phyloP scores from a whole-genome alignment of 1,140 invertebrate species.

The Drosophila arizonae region DNA sequence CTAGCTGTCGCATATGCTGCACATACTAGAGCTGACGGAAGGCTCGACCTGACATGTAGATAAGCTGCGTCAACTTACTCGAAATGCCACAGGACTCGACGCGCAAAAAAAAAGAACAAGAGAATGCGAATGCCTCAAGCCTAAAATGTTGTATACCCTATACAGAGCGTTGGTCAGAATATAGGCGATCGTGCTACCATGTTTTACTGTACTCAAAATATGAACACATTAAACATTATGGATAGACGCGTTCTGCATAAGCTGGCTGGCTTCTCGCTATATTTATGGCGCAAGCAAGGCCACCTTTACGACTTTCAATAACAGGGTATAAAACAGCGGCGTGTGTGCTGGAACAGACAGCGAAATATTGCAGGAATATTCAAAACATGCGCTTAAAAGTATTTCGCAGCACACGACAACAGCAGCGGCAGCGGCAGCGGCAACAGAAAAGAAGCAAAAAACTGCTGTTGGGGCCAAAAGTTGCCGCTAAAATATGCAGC shows the following conservation, averaged over 20 bases:
- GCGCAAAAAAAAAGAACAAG: neutral
- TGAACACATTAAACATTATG: no score
- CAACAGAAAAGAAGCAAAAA: constrained; percentile 3
- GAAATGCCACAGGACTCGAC: constrained; percentile 26
- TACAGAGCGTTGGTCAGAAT: neutral
- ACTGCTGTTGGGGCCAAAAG: constrained; percentile 27
- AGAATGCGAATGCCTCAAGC: neutral
- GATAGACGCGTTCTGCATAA: no score
- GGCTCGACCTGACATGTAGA: constrained; percentile 56
- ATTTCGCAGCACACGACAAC: constrained; percentile 63
- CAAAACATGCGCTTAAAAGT: constrained; percentile 78
- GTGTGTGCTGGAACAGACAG: constrained; percentile 37
- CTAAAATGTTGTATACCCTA: neutral
- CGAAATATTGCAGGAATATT: constrained; percentile 75
- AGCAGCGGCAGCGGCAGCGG: constrained; percentile 18
- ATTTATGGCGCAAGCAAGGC: neutral
- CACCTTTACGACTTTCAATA: neutral
- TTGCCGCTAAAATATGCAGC: constrained; percentile 67
- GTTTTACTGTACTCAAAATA: no score
- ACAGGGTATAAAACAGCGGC: constrained; percentile 20
- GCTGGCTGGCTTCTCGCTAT: neutral
- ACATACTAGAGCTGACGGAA: constrained; percentile 31
- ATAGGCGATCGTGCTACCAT: no score
- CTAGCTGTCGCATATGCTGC: constrained; percentile 1
- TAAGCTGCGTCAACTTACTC: constrained; percentile 72